Base-by-base conservation (phyloP, 2,888 invertebrate species). In the Lysandra bellargus region DNA sequence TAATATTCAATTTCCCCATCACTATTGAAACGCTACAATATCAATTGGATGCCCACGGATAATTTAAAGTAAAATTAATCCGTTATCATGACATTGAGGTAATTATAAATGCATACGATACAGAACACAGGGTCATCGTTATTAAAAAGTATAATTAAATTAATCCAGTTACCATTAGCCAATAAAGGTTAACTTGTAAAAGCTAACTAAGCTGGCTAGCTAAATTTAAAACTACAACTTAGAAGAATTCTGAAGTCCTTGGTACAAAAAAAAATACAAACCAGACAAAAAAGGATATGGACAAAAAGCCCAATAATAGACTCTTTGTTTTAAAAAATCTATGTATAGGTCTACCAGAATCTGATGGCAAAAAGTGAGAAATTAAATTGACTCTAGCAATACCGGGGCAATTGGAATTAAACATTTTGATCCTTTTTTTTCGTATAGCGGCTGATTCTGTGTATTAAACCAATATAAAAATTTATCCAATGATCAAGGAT, bases 31-130 rank as follows among this genome's bases (percentile, higher is more conserved):
- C 12, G 30, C 2, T 7, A 30, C 14, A 33, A 33, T 69, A 33
- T 69, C 69, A 69, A 33, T 69, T 69, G 69, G 69, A 69, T 69
- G 33, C 69, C 37, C 69, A 69, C 6, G 69, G 69, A 33, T 33
- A 37, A 37, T 69, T 69, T 5, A 69, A 33, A 14, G 69, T 4
- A 69, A 69, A 33, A 69, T 33, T 69, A 33, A 69, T 69, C 69
- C 69, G 69, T 33, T 69, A 33, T 33, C 14, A 4, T 69, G 69
- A 69, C 69, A 69, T 69, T 69, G 69, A 69, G 14, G 69, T 69
- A 33, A 69, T 69, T 69, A 69, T 69, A 64, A 69, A 69, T 33
- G 69, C 69, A 69, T 17, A 69, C 69, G 33, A 33, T 17, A 69
- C 69, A 33, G 14, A 69, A 33, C 14, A 69, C 69, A 33, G 69